Conservation (phyloP, 2,113 vertebrate species). For the Lepidothrix coronata region DNA sequence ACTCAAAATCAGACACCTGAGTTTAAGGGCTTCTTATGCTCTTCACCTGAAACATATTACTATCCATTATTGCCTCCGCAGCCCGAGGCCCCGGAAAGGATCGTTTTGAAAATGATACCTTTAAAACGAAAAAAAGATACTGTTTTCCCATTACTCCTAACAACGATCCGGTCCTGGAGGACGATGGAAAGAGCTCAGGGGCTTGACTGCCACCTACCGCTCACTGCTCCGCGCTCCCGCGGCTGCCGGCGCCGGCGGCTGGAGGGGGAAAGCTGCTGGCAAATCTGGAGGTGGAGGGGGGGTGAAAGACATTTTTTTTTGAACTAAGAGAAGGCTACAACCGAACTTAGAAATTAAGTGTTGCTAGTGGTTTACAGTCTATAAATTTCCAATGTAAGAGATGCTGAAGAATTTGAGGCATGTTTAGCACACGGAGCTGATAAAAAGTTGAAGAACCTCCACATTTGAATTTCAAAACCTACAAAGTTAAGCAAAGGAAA, state of each 20-base stretch:
- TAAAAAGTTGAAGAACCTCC: neutral
- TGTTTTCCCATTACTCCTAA: neutral
- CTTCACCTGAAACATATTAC: neutral
- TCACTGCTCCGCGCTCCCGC: neutral
- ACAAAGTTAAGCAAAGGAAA: neutral
- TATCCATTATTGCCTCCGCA: neutral
- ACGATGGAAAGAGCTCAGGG: conserved; percentile 65
- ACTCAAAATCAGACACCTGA: neutral
- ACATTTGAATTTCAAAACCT: neutral
- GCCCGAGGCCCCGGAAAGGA: conserved; percentile 22
- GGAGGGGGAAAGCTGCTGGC: neutral
- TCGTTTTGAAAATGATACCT: conserved; percentile 50
- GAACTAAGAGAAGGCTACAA: fast-evolving
- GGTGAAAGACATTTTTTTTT: neutral
- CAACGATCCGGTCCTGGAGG: neutral
- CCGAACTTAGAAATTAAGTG: neutral
- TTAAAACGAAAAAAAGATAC: conserved; percentile 32
- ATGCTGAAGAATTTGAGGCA: neutral
- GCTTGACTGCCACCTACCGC: conserved; percentile 80
- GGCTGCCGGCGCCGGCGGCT: neutral
- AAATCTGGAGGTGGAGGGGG: neutral
- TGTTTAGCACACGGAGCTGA: neutral
- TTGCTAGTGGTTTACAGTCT: neutral
- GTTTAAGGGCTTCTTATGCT: conserved; percentile 15
- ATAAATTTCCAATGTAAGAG: neutral